A percentile compares a stretch with the other conserved stretches of the same genome.
Conservation (phyloP, 2,797 vertebrate genomes). For the Adrianichthys oophorus region DNA sequence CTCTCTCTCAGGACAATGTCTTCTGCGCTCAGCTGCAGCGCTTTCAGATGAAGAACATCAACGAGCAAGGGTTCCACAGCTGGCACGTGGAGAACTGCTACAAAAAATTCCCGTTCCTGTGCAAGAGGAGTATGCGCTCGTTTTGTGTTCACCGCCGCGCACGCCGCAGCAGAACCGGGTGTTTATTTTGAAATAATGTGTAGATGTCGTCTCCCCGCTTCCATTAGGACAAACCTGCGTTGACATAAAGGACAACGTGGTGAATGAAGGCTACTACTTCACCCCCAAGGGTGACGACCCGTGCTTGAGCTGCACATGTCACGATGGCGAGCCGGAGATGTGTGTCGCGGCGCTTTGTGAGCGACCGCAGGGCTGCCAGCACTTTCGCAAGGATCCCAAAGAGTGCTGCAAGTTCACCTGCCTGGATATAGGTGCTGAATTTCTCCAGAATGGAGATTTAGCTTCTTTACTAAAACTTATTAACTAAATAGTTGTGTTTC, state of each 20-base stretch:
- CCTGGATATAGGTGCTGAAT: constrained; percentile 84
- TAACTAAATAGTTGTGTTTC: too few species aligned
- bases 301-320: constrained; percentile 96
- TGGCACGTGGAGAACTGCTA: constrained; percentile 98
- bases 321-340: constrained; percentile 96
- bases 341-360: constrained; percentile 96
- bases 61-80: constrained; percentile 91
- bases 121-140: constrained; percentile 89
- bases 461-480: too few species aligned
- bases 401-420: constrained; percentile 99
- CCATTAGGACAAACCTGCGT: constrained; percentile 92
- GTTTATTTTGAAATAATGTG: neutral
- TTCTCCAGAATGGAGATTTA: too few species aligned
- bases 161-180: neutral
- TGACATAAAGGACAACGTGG: constrained; percentile 97
- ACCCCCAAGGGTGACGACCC: constrained; percentile 97
- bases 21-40: constrained; percentile 95
- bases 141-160: neutral
- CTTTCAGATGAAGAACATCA: constrained; percentile 89
- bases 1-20: constrained; percentile 87
- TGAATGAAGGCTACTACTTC: constrained; percentile 97
- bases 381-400: constrained; percentile 95
- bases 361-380: constrained; percentile 92
- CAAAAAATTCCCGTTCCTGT: constrained; percentile 94
- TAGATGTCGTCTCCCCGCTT: neutral